phyloP scores from a whole-genome alignment of 2,113 vertebrate genomes.

The Dipodomys stephensi region DNA sequence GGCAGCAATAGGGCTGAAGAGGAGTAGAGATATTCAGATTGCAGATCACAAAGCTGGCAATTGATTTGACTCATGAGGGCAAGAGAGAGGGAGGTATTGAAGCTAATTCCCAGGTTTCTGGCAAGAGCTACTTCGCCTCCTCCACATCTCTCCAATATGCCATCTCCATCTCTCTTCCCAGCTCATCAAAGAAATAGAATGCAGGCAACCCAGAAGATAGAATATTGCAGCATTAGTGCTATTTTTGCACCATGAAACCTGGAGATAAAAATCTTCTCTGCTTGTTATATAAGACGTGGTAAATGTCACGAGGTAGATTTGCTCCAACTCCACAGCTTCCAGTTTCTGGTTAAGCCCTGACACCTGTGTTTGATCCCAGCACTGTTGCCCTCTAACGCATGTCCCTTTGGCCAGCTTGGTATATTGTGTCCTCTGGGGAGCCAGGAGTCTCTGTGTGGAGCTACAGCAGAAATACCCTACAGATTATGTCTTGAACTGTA shows the following conservation, averaged over 20 bases:
- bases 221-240: slow-evolving; percentile 58
- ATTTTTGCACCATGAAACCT: slow-evolving; percentile 67
- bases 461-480: not conserved
- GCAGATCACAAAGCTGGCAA: not conserved
- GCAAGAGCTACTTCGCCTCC: slow-evolving; percentile 15
- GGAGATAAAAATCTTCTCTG: slow-evolving; percentile 61
- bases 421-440: not conserved
- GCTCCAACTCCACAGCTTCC: not conserved
- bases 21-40: not conserved
- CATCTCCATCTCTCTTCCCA: not conserved
- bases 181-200: slow-evolving; percentile 53
- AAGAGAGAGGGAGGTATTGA: not conserved
- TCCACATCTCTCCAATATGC: slow-evolving; percentile 5
- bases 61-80: not conserved
- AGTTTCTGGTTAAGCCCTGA: not conserved
- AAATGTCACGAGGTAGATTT: slow-evolving; percentile 65
- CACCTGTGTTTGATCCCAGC: not conserved
- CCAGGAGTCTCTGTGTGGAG: not conserved
- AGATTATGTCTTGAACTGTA: slow-evolving; percentile 25
- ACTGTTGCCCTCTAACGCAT: not conserved
- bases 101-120: not conserved
- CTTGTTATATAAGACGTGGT: slow-evolving; percentile 62
- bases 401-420: not conserved
- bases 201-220: slow-evolving; percentile 9
- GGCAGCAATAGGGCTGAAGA: not conserved